These are phyloP conservation scores for Ceyx cyanopectus DNA, from an alignment of 2,113 vertebrate genomes.

Conservation along the genomic window DNA sequence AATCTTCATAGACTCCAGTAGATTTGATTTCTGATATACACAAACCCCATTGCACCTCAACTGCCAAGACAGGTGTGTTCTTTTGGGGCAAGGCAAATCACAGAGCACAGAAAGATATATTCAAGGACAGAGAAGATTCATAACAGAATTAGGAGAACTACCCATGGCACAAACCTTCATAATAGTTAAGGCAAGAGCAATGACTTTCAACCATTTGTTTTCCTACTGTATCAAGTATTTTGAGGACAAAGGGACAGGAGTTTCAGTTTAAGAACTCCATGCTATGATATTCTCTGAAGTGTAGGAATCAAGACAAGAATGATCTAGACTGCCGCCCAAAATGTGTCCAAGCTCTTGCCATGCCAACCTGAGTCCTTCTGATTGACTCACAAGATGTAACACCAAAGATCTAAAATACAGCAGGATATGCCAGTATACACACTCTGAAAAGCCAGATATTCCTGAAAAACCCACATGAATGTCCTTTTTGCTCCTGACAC, in stretches of 20 bases:
- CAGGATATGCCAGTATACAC: background rate
- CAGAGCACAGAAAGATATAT: background rate
- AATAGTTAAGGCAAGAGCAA: background rate
- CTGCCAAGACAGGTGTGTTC: background rate
- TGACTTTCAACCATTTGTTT: background rate
- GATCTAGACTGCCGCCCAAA: background rate
- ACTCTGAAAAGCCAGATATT: background rate
- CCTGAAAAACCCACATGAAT: background rate
- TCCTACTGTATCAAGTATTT: background rate
- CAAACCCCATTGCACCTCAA: background rate
- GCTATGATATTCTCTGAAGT: background rate
- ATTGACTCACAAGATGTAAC: background rate
- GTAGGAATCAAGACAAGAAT: background rate
- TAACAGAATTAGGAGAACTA: background rate
- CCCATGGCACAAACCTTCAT: background rate
- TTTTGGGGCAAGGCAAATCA: slow-evolving; percentile 1
- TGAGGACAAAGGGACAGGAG: background rate
- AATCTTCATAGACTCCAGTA: background rate
- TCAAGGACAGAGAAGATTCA: background rate
- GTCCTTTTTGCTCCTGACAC: background rate
- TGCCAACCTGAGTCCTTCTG: background rate
- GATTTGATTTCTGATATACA: background rate
- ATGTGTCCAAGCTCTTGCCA: background rate
- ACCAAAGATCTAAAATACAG: background rate
- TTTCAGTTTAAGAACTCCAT: background rate